Evolutionary conservation across 2,113 vertebrate species (phyloP), one percentile per base, ranked within the genome.

Genomic region (Bubo blakistoni): DNA sequence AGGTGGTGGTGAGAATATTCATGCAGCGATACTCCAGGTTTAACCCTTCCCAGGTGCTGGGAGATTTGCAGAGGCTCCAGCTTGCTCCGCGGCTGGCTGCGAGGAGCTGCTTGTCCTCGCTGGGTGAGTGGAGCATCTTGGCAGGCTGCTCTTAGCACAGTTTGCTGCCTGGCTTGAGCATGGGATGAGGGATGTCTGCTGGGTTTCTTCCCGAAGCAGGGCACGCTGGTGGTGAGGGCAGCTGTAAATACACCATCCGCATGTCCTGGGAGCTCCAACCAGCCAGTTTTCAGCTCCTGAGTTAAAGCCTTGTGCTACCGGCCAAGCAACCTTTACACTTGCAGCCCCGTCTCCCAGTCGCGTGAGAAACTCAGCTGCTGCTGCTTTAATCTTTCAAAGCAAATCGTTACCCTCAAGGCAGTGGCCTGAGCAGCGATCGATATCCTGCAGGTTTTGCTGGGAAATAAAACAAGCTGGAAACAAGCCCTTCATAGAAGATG

Each of bases 1-100:
- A 94, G 95, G 96, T 94, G 92, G 57, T 63, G 84, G 27, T 1
- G n/a, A 46, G 94, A 81, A 71, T 65, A 81, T 86, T 94, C 34
- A 6, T 9, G 40, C 40, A 20, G 58, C 0, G 16, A 15, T 46
- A 2, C 14, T 88, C 81, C 36, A 2, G 47, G 19, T 62, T 95
- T 91, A 93, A 81, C 86, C 77, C 83, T 96, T 95, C 55, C 21
- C 42, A 6, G 59, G 32, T 17, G 40, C 44, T 29, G 66, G 55
- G 46, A 42, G 61, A 12, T 40, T 32, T 24, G 44, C 67, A 34
- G 62, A 25, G 10, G 40, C 30, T 70, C 65, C 61, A 4, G 16
- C 34, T 61, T 14, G 32, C 62, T 57, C 38, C 0, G 9, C 0
- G 9, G 19, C 21, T 0, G 5, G 54, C 78, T 25, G 13, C 1